Evolutionary conservation across 2,888 invertebrate species (phyloP), one percentile per base, ranked within the genome.

Genomic region (Teleogryllus oceanicus): DNA sequence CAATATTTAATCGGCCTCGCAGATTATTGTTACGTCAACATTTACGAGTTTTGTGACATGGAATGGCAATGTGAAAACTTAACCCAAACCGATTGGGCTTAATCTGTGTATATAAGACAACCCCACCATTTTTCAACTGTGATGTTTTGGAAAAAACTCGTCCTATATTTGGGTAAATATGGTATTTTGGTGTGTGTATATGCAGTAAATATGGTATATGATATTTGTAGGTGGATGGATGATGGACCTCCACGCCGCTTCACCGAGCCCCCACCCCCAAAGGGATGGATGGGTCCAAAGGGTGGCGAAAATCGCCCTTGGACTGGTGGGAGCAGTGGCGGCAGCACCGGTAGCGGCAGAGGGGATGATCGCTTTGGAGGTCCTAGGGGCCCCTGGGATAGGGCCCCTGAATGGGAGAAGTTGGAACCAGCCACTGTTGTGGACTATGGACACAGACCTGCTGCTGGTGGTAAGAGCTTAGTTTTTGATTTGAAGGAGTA

Each of bases 401-500:
- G 77, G 75, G 74, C 50, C 5, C 76, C 78, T 13, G 79, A 91
- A 5, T 62, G 62, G 62, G 62, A 62, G 62, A 62, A 62, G n/a
- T 88, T 88, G 85, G 88, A 89, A 78, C 90, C 93, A 82, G 88
- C 90, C 75, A 89, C 91, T 84, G 90, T 93, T 83, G 90, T 92
- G 84, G 93, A 93, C 87, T 93, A 93, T 88, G 91, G 92, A 83
- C 93, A 93, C 86, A 92, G 90, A 86, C 88, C 91, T 82, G 85
- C 89, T 77, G 77, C 75, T 75, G 62, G 62, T 76, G 75, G 85
- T 74, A 37, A 37, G 37, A 37, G 37, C 81, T 20, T 1, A 21
- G 49, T 24, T 37, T 5, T 37, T 37, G 37, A 37, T 37, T 37
- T 37, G 5, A 37, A 37, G 37, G 37, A 37, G 37, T 37, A 8